These are phyloP conservation scores for Polyergus mexicanus DNA, from an alignment of 1,140 invertebrate genomes.

Conservation along the genomic window DNA sequence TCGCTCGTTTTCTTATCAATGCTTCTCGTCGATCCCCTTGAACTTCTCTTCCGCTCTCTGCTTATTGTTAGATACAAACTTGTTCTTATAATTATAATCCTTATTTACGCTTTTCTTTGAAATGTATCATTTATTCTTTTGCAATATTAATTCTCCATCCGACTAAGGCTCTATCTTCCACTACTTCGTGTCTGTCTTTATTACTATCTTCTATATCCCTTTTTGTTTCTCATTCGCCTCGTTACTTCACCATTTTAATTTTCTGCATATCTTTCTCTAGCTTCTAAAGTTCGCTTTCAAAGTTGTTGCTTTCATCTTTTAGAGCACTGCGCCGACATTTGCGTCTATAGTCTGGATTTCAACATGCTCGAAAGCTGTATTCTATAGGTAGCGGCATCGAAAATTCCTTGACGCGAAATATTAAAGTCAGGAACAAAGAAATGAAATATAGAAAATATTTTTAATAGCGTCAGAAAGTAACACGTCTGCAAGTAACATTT, in stretches of 20 bases:
- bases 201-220: not conserved
- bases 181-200: conserved; percentile 3
- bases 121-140: conserved; percentile 28
- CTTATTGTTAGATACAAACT: no score
- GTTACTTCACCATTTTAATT: conserved; percentile 44
- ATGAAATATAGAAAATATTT: conserved; percentile 25
- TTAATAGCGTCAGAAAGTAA: not conserved
- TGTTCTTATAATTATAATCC: not conserved
- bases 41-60: not conserved
- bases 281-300: conserved; percentile 18
- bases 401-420: conserved; percentile 23
- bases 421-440: not conserved
- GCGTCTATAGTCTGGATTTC: conserved; percentile 36
- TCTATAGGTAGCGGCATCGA: conserved; percentile 8
- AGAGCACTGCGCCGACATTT: conserved; percentile 31
- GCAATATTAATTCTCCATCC: not conserved
- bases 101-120: not conserved
- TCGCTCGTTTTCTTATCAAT: not conserved
- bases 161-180: not conserved
- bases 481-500: not conserved
- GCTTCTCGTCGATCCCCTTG: not conserved
- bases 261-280: conserved; percentile 10
- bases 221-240: conserved; percentile 15
- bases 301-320: conserved; percentile 49
- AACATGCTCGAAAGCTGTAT: conserved; percentile 16